These are phyloP conservation scores for Drosophila sulfurigaster DNA, from an alignment of 1,140 invertebrate species.

Conservation along the genomic window DNA sequence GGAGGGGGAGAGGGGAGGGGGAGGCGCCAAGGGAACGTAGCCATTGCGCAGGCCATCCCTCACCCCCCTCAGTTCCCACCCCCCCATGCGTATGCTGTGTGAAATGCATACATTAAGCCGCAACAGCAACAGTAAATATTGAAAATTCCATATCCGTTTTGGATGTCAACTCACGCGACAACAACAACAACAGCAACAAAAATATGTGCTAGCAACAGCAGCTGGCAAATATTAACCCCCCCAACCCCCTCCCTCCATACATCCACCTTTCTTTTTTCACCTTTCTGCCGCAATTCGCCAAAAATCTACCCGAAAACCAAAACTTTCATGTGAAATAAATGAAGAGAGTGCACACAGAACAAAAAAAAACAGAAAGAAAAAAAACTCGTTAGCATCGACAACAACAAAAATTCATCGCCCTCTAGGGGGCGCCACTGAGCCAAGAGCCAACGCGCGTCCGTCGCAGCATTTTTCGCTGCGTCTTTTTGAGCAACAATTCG, in stretches of 20 bases:
- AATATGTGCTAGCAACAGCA: slow-evolving; percentile 13
- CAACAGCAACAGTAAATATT: slow-evolving; percentile 72
- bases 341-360: neutral
- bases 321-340: slow-evolving; percentile 5
- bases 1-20: neutral
- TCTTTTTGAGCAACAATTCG: slow-evolving; percentile 38
- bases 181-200: slow-evolving; percentile 35
- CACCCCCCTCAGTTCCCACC: neutral
- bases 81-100: slow-evolving; percentile 26
- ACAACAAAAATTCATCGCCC: slow-evolving; percentile 45
- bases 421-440: slow-evolving; percentile 51
- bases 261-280: neutral
- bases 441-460: slow-evolving; percentile 21
- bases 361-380: slow-evolving; percentile 17
- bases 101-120: slow-evolving; percentile 73
- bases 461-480: slow-evolving; percentile 31
- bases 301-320: too few species aligned
- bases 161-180: slow-evolving; percentile 65
- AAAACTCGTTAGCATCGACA: slow-evolving; percentile 49
- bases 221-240: neutral
- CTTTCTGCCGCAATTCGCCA: slow-evolving; percentile 2
- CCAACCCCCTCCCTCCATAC: neutral
- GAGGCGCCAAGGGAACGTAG: slow-evolving; percentile 28
- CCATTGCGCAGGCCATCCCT: slow-evolving; percentile 47
- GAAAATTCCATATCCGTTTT: slow-evolving; percentile 80